These are phyloP conservation scores for Cephus rjabovi DNA, from an alignment of 2,888 invertebrate species.

Conservation along the genomic window DNA sequence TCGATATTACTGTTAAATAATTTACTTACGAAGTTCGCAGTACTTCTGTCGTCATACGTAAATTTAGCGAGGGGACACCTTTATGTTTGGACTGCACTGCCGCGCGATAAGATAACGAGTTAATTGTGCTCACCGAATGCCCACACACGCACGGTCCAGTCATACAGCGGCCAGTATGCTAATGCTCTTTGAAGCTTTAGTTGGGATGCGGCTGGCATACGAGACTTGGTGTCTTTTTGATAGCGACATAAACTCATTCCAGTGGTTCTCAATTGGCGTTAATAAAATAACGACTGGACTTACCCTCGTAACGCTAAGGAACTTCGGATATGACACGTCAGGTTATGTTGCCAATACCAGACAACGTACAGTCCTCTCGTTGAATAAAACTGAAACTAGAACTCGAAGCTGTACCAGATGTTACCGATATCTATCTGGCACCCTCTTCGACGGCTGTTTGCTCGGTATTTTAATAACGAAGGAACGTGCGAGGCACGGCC, in stretches of 20 bases:
- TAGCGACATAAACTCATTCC: slow-evolving; percentile 64
- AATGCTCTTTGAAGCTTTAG: slow-evolving; percentile 62
- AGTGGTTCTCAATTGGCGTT: slow-evolving; percentile 51
- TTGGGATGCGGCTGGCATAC: slow-evolving; percentile 59
- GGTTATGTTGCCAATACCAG: neutral
- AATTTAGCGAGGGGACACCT: slow-evolving; percentile 65
- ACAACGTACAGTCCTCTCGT: neutral
- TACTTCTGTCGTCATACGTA: slow-evolving; percentile 42
- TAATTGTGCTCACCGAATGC: slow-evolving; percentile 66
- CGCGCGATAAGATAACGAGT: slow-evolving; percentile 66
- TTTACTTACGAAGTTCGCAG: slow-evolving; percentile 35
- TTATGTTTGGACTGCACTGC: slow-evolving; percentile 60
- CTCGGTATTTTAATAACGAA: slow-evolving; percentile 52
- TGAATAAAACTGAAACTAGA: slow-evolving; percentile 1
- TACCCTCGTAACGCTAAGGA: neutral
- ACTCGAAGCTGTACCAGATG: slow-evolving; percentile 6
- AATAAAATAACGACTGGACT: neutral
- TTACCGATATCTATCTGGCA: slow-evolving; percentile 14
- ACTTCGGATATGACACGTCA: neutral
- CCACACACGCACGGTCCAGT: slow-evolving; percentile 61
- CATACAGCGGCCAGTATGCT: slow-evolving; percentile 63
- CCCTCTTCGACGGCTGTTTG: slow-evolving; percentile 34
- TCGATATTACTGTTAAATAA: neutral
- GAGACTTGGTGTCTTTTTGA: slow-evolving; percentile 62
- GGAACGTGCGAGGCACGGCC: slow-evolving; percentile 44